These are phyloP conservation scores for Sceloporus tristichus DNA, from an alignment of 2,113 vertebrate species.

Conservation along the genomic window DNA sequence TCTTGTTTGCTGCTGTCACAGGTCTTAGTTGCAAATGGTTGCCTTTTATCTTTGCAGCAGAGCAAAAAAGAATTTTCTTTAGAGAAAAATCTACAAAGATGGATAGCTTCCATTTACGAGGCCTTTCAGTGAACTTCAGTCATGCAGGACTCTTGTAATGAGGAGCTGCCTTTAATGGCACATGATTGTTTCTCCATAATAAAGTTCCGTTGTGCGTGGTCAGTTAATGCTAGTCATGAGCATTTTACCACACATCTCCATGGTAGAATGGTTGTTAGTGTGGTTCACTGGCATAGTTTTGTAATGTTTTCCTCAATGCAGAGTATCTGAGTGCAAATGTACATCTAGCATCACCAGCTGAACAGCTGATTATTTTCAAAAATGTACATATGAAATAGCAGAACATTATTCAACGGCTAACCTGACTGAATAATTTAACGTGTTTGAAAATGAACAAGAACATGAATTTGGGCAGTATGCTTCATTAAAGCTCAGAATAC, in stretches of 20 bases:
- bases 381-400: background rate
- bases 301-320: background rate
- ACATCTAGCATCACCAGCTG: background rate
- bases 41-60: background rate
- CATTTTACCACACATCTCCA: background rate
- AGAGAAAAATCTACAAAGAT: background rate
- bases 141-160: too few species aligned
- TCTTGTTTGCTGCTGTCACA: background rate
- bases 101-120: background rate
- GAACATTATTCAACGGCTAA: slow-evolving; percentile 1
- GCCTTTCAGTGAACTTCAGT: background rate
- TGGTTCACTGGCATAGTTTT: background rate
- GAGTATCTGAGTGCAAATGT: background rate
- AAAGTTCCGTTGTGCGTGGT: background rate
- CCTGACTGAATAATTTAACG: slow-evolving; percentile 68
- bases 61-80: background rate
- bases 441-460: slow-evolving; percentile 41
- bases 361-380: background rate
- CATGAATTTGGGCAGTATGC: slow-evolving; percentile 51
- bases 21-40: background rate
- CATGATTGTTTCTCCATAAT: background rate
- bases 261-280: background rate
- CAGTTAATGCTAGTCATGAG: background rate
- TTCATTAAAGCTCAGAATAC: slow-evolving; percentile 46
- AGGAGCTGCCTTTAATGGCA: background rate